Conservation (phyloP, 2,113 vertebrate genomes). For the Taurulus bubalis region DNA sequence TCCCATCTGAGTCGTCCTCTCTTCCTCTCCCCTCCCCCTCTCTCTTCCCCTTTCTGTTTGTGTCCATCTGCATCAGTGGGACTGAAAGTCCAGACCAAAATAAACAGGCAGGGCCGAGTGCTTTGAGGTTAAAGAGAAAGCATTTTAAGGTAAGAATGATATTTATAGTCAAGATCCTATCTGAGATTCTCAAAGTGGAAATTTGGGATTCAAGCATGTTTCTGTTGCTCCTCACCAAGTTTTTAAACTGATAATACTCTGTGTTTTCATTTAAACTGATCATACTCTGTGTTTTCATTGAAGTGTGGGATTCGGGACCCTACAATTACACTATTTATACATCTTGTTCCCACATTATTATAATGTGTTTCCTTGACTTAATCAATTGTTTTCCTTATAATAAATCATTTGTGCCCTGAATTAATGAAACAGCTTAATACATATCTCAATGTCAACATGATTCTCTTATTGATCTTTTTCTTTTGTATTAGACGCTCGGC, state of each 20-base stretch:
- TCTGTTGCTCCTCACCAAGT: neutral
- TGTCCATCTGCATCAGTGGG: slow-evolving; percentile 7
- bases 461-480: neutral
- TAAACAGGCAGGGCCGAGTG: slow-evolving; percentile 2
- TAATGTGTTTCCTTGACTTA: neutral
- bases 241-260: neutral
- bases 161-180: neutral
- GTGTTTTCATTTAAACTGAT: neutral
- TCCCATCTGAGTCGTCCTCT: slow-evolving; percentile 27
- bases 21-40: neutral
- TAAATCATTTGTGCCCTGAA: neutral
- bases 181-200: neutral
- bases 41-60: slow-evolving; percentile 4
- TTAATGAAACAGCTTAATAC: neutral
- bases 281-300: neutral
- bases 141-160: neutral
- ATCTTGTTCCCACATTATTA: neutral
- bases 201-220: neutral
- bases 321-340: neutral
- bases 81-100: slow-evolving; percentile 8
- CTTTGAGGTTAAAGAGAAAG: slow-evolving; percentile 3
- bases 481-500: neutral
- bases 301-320: neutral
- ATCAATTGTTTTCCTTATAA: neutral
- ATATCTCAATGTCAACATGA: neutral